These are phyloP conservation scores for Psettodes erumei DNA, from an alignment of 2,113 vertebrate species.

Conservation along the genomic window DNA sequence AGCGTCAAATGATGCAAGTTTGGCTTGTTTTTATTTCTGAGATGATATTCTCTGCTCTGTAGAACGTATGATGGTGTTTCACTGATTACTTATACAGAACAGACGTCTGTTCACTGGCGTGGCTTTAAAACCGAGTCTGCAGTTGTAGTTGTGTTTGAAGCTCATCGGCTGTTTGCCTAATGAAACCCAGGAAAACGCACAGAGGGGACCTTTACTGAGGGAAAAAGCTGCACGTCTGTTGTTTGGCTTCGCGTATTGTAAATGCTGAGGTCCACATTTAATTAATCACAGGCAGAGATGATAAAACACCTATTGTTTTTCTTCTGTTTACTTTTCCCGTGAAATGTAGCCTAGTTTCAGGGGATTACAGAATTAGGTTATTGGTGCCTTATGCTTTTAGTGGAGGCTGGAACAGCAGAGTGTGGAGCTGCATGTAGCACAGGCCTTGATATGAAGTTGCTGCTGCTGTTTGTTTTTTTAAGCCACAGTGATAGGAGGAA, in stretches of 20 bases:
- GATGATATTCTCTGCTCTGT: background rate
- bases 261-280: conserved; percentile 11
- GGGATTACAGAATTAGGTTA: conserved; percentile 77
- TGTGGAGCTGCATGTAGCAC: background rate
- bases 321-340: conserved; percentile 47
- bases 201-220: background rate
- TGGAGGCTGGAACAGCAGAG: conserved; percentile 24
- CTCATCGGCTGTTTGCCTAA: background rate
- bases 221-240: conserved; percentile 4
- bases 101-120: background rate
- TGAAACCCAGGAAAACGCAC: background rate
- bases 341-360: conserved; percentile 63
- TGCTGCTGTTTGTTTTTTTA: conserved; percentile 14
- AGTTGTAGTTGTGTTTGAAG: background rate
- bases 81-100: background rate
- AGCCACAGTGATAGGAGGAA: conserved; percentile 53
- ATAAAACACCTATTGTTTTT: conserved; percentile 58
- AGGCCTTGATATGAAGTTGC: conserved; percentile 36
- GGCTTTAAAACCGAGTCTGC: background rate
- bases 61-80: background rate
- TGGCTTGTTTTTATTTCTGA: background rate
- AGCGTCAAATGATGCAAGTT: background rate
- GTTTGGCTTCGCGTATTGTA: conserved; percentile 1
- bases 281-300: conserved; percentile 14
- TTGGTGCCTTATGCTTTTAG: conserved; percentile 65